Evolutionary conservation across 2,113 vertebrate species (phyloP), one percentile per base, ranked within the genome.

Genomic region (Scolopax mira): DNA sequence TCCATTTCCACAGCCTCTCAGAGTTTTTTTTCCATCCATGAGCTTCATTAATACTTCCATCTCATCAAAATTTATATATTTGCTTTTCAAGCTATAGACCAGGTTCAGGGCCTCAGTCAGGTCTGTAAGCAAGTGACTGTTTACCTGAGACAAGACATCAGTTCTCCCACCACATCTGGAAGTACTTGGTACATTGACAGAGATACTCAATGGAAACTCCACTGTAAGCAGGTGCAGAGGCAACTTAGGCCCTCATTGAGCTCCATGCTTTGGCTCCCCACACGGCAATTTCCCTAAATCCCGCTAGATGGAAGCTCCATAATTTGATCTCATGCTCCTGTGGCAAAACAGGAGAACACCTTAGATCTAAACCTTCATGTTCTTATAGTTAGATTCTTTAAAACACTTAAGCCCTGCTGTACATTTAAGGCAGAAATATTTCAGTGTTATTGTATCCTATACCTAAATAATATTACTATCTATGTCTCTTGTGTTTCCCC

Each of bases 71-170:
- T 48, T 1, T 16, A 30, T 14, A 2, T 33, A 27, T 61, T 65
- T 80, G 7, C 9, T 69, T 84, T 86, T 15, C 14, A 60, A 52
- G 3, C 25, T 42, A 23, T 13, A 6, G 23, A 39, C 35, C 35
- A 52, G 19, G 23, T 33, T 33, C 69, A 23, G 27, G 27, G 33
- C 15, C 13, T 83, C 30, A 24, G 21, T 16, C 18, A 57, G 1
- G 1, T 57, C 60, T 57, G 49, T 42, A 48, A 73, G 27, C 3
- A 25, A 74, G 30, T 33, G 41, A 21, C 24, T 33, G 30, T 30
- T 73, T 48, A 30, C 31, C 11, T 39, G 15, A 39, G 42, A 33
- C 15, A 65, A 16, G 55, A n/a, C 0, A 0, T 13, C 10, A 22
- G 13, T 8, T 46, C 15, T 48, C 27, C 13, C 66, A 19, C 1